Evolutionary conservation across 2,113 vertebrate species (phyloP).

Genomic region (Callithrix jacchus): DNA sequence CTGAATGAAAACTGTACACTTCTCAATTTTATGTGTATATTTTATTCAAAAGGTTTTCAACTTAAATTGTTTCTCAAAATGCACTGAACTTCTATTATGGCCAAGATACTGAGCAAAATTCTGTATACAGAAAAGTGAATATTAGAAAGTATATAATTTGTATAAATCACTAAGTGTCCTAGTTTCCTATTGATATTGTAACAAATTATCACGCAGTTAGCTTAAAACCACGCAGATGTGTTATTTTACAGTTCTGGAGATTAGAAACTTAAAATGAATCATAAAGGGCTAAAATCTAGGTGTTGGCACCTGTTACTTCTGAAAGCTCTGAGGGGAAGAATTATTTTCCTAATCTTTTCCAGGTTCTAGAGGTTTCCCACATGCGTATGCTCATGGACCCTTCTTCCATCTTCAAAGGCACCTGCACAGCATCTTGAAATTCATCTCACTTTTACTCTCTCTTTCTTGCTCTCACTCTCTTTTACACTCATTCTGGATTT

Average conservation of each 20-base stretch:
- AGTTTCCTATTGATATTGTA: background rate
- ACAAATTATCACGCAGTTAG: background rate
- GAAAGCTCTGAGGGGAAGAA: background rate
- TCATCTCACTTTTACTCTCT: fast-evolving
- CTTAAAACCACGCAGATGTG: background rate
- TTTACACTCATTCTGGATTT: background rate
- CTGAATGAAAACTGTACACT: background rate
- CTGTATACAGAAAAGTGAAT: background rate
- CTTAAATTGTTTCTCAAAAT: background rate
- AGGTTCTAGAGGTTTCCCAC: background rate
- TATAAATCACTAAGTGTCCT: background rate
- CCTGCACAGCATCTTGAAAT: background rate
- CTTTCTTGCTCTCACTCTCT: background rate
- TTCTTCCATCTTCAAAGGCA: background rate
- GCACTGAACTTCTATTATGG: background rate
- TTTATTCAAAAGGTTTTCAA: background rate
- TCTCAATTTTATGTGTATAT: background rate
- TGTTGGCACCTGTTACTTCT: background rate
- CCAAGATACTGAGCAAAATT: background rate
- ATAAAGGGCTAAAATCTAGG: background rate
- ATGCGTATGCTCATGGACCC: background rate
- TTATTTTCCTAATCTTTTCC: background rate
- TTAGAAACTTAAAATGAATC: background rate
- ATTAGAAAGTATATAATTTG: background rate
- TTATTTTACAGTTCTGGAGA: background rate